Evolutionary conservation across 2,797 vertebrate species (phyloP), one percentile per base, ranked within the genome.

Genomic region (Sebastes itinus): DNA sequence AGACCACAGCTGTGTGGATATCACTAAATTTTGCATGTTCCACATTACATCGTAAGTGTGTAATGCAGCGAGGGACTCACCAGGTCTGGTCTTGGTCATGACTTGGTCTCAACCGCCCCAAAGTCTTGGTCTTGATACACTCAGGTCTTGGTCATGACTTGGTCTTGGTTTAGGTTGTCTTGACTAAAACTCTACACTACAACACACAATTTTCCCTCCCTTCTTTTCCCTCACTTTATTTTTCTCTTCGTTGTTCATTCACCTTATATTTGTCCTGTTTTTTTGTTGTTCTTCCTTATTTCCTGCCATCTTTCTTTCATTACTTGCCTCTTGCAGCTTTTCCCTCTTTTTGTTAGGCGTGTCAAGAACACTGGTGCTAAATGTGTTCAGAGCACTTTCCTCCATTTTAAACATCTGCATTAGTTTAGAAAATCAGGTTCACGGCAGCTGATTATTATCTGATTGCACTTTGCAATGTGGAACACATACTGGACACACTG

Each of bases 31-130:
- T 23, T 23, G 42, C 16, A 49, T 18, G 42, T 49, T 49, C 42
- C 42, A 0, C 42, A 49, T 49, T 20, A 0, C 18, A 7, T 49
- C 0, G 1, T 49, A 49, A 49, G 42, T 49, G 18, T 49, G 42
- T 49, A 18, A 49, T 49, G 42, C 0, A 49, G 42, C 2, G 18
- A 18, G 42, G 42, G 42, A 49, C 42, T 49, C 18, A 0, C 42
- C 42, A 0, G 42, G 16, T 49, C 16, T 49, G 42, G 42, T 49
- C 42, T 49, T 49, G 42, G 42, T 49, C 42, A 0, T 49, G 16
- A 46, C 42, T 46, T 46, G 42, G 42, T 0, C 42, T 46, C 42
- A 46, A 46, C 42, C 16, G 0, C 42, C 16, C 42, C 42, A 46
- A 46, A 46, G 42, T 18, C 16, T 46, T 46, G 38, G 42, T 49